phyloP scores from a whole-genome alignment of 2,797 vertebrate genomes.

The Furcifer pardalis region DNA sequence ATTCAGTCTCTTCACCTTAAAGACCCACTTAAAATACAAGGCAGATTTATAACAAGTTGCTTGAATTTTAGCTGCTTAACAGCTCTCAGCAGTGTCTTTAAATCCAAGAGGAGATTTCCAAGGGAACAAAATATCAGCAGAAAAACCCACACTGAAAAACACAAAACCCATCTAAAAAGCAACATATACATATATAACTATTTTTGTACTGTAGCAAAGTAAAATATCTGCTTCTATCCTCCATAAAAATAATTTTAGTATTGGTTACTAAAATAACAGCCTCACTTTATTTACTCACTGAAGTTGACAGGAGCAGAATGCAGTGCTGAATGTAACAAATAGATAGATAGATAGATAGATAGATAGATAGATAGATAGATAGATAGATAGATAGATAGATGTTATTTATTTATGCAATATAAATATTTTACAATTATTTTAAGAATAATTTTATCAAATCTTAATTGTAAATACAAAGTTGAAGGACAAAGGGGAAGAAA shows the following conservation, averaged over 20 bases:
- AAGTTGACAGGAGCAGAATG: neutral
- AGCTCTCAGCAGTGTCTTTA: neutral
- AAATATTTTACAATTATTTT: too few species aligned
- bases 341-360: too few species aligned
- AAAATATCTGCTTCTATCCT: neutral
- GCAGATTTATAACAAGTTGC: constrained; percentile 3
- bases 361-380: too few species aligned
- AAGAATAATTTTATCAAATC: too few species aligned
- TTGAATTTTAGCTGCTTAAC: constrained; percentile 13
- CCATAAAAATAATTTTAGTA: neutral
- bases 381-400: too few species aligned
- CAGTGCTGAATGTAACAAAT: neutral
- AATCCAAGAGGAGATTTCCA: constrained; percentile 11
- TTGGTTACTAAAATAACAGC: neutral
- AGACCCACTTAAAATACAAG: constrained; percentile 6
- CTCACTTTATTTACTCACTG: neutral
- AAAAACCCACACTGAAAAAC: neutral
- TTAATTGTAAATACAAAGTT: neutral
- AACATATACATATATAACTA: neutral
- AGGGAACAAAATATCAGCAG: neutral
- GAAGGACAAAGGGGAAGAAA: neutral
- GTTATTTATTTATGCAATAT: neutral
- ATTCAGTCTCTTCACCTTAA: constrained; percentile 11
- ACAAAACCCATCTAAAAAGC: neutral
- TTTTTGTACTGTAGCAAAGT: neutral